These are phyloP conservation scores for Nannobrachium achirus DNA, from an alignment of 2,113 vertebrate species.

Conservation along the genomic window DNA sequence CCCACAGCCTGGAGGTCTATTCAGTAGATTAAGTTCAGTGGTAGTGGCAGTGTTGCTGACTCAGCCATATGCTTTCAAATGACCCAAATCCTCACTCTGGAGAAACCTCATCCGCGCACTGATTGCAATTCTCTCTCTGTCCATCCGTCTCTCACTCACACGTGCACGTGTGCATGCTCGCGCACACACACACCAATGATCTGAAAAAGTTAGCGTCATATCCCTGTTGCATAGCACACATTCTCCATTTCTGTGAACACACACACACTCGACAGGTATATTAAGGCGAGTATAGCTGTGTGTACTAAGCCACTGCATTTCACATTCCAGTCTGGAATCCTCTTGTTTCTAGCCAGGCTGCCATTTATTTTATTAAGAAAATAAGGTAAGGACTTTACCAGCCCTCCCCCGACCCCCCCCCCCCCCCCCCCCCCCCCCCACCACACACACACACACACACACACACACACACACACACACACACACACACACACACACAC, in stretches of 20 bases:
- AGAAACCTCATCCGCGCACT: conserved; percentile 67
- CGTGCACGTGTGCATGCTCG: too few species aligned
- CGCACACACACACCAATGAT: conserved; percentile 60
- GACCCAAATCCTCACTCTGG: conserved; percentile 77
- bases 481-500: too few species aligned
- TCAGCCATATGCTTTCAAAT: conserved; percentile 81
- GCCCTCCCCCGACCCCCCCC: too few species aligned
- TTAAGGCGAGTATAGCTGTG: too few species aligned
- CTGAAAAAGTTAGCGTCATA: conserved; percentile 45
- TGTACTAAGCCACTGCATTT: conserved; percentile 21
- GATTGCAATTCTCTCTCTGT: conserved; percentile 59
- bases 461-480: too few species aligned
- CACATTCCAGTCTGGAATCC: conserved; percentile 30
- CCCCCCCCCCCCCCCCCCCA: too few species aligned
- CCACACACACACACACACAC: too few species aligned
- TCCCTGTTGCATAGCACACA: conserved; percentile 9
- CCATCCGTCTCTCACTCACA: conserved; percentile 32
- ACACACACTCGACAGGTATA: too few species aligned
- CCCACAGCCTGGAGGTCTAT: conserved; percentile 69
- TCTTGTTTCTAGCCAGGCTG: conserved; percentile 28
- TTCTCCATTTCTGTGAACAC: conserved; percentile 28
- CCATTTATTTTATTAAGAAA: too few species aligned
- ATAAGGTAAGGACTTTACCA: too few species aligned
- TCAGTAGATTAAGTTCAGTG: conserved; percentile 80
- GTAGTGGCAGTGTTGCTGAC: conserved; percentile 75